Evolutionary conservation across 2,888 invertebrate genomes (phyloP).

Genomic region (Platycnemis pennipes): DNA sequence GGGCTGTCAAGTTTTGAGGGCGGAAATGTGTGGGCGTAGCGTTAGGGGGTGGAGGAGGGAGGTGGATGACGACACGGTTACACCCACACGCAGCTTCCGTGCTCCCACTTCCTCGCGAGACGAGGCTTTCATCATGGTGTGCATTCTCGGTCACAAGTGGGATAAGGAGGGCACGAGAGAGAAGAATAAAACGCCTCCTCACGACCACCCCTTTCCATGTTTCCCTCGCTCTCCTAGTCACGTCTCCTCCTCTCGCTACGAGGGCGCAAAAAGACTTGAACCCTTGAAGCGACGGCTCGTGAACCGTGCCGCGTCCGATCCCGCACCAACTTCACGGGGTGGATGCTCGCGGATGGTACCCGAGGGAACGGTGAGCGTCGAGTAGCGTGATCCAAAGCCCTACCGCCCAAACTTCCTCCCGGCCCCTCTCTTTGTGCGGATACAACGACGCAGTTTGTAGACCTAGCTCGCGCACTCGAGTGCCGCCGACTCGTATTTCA

Average conservation of each 20-base stretch:
- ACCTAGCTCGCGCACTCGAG: background rate
- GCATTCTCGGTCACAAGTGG: too few species aligned
- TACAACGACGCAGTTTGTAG: background rate
- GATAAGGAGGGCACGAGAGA: background rate
- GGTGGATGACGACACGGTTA: background rate
- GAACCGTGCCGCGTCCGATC: background rate
- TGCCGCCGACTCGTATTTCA: background rate
- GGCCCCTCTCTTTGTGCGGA: background rate
- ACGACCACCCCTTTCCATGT: too few species aligned
- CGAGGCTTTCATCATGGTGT: too few species aligned
- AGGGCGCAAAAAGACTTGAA: too few species aligned
- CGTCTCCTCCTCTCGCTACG: too few species aligned
- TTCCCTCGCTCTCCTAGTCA: too few species aligned
- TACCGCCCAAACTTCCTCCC: background rate
- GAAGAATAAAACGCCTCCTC: background rate
- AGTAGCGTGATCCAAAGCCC: background rate
- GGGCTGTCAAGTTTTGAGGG: background rate
- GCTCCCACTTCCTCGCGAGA: too few species aligned
- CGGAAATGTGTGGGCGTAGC: background rate
- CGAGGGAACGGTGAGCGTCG: too few species aligned
- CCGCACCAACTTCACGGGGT: background rate
- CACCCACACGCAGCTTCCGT: background rate
- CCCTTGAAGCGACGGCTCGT: background rate
- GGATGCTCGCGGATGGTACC: too few species aligned
- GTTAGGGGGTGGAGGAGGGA: background rate